These are phyloP conservation scores for Strix aluco DNA, from an alignment of 2,113 vertebrate genomes.

Conservation along the genomic window DNA sequence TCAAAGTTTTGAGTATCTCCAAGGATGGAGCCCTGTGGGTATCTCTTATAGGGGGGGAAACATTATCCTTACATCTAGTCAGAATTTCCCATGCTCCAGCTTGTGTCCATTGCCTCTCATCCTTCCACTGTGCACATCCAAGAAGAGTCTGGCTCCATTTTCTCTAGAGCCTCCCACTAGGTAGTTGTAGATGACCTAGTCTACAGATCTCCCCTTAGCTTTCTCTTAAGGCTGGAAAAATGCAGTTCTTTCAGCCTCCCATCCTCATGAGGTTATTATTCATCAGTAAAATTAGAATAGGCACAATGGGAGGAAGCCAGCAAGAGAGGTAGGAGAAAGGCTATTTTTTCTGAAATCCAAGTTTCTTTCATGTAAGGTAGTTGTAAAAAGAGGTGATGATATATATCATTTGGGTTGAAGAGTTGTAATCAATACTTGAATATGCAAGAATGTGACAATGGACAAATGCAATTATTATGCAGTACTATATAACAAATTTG, in stretches of 20 bases:
- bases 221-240: neutral
- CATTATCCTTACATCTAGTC: neutral
- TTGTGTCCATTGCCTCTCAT: neutral
- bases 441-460: neutral
- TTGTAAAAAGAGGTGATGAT: neutral
- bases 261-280: neutral
- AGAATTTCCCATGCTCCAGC: neutral
- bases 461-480: neutral
- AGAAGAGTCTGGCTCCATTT: neutral
- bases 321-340: neutral
- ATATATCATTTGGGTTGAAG: neutral
- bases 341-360: neutral
- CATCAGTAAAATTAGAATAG: neutral
- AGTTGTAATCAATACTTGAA: neutral
- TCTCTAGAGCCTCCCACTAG: neutral
- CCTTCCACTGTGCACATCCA: neutral
- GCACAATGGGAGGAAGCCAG: neutral
- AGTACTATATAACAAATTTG: neutral
- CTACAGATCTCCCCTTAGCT: neutral
- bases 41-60: too few relatives aligned
- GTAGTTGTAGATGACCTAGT: neutral
- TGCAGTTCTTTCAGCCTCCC: neutral
- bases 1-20: neutral
- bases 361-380: neutral
- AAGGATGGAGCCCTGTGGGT: fast-evolving